These are phyloP conservation scores for Hypotaenidia okinawae DNA, from an alignment of 2,797 vertebrate species.

Conservation along the genomic window DNA sequence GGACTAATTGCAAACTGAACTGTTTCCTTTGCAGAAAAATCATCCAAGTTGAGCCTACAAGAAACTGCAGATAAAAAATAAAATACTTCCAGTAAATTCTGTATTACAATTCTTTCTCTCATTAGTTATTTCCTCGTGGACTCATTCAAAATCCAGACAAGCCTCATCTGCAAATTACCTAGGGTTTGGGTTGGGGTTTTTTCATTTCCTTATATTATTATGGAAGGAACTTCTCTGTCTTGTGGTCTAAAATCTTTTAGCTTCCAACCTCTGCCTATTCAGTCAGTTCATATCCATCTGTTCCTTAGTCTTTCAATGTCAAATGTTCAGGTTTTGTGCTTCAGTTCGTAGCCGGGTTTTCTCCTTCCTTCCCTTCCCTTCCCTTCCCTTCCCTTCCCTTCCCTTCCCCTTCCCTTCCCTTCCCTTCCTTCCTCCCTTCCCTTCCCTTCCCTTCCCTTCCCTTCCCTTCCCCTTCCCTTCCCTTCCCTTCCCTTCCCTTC, in stretches of 20 bases:
- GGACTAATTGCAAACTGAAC: background rate
- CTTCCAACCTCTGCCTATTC: background rate
- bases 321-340: background rate
- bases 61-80: background rate
- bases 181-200: too few relatives aligned
- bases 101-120: background rate
- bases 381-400: too few relatives aligned
- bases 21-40: background rate
- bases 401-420: too few relatives aligned
- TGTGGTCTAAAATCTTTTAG: background rate
- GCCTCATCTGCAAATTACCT: background rate
- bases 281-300: background rate
- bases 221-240: background rate
- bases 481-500: too few relatives aligned
- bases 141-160: background rate
- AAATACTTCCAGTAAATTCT: background rate
- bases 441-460: too few relatives aligned
- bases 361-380: too few relatives aligned
- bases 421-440: too few relatives aligned
- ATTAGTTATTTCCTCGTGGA: background rate
- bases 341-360: background rate
- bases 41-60: background rate
- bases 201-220: background rate
- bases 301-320: background rate
- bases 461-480: too few relatives aligned